These are phyloP conservation scores for Caenorhabditis virilis DNA, from an alignment of 2,888 invertebrate genomes.

Conservation along the genomic window DNA sequence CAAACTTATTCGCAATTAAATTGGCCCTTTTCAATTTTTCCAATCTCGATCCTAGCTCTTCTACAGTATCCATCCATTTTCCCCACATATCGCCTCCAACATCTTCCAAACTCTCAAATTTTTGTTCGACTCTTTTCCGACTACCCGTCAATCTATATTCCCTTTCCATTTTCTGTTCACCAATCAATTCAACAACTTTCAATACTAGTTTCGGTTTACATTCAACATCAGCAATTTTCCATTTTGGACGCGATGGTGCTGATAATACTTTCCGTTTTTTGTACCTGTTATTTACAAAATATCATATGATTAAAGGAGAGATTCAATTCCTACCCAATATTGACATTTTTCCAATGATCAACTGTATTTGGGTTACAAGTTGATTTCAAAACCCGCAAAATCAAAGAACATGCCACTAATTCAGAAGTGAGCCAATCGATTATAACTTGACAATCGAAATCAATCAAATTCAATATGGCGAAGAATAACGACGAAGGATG, in stretches of 20 bases:
- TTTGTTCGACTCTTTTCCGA: not conserved
- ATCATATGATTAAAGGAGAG: no score
- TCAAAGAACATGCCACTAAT: slow-evolving; percentile 18
- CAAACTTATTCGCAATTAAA: slow-evolving; percentile 8
- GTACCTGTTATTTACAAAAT: no score
- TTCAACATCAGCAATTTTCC: not conserved
- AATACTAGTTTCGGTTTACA: slow-evolving; percentile 2
- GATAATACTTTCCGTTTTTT: not conserved
- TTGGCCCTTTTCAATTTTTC: slow-evolving; percentile 7
- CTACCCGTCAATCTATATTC: not conserved
- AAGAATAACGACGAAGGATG: slow-evolving; percentile 13
- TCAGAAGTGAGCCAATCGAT: slow-evolving; percentile 38
- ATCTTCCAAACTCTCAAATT: not conserved
- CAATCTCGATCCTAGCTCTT: slow-evolving; percentile 7
- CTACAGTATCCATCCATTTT: slow-evolving; percentile 10
- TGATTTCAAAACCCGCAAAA: slow-evolving; percentile 29
- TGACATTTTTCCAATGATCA: slow-evolving; percentile 3
- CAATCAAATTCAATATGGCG: slow-evolving; percentile 14
- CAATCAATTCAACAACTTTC: slow-evolving; percentile 19
- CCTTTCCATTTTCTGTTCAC: slow-evolving; percentile 12
- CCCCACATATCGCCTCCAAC: slow-evolving; percentile 5
- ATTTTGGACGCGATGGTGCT: no score
- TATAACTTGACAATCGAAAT: slow-evolving; percentile 19
- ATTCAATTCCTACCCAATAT: no score
- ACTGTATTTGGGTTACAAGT: slow-evolving; percentile 8